A percentile compares a stretch with the other conserved stretches of the same genome.
Evolutionary conservation across 2,113 vertebrate genomes (phyloP).

Genomic region (Pelecanoides urinatrix): DNA sequence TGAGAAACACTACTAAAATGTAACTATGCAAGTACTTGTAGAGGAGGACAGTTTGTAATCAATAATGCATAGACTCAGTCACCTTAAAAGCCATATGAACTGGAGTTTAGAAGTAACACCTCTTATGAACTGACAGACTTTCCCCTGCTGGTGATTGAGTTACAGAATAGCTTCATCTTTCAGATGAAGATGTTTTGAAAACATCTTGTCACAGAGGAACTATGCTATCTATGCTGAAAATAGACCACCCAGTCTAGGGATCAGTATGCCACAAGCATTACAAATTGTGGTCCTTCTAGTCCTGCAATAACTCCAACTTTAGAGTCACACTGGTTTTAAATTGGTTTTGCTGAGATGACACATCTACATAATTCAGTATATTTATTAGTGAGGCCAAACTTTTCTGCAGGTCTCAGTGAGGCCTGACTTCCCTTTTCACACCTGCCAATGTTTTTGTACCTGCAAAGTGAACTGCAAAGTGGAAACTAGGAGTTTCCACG

Average conservation of each 20-base stretch:
- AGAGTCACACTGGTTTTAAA: neutral
- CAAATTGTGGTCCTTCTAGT: neutral
- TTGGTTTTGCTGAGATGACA: neutral
- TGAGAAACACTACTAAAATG: neutral
- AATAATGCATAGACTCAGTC: neutral
- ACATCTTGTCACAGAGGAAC: neutral
- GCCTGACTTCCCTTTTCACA: neutral
- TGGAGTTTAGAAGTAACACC: neutral
- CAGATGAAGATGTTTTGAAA: neutral
- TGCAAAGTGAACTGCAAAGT: neutral
- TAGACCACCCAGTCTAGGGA: neutral
- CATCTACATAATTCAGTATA: neutral
- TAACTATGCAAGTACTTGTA: constrained; percentile 3
- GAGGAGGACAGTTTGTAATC: constrained; percentile 1
- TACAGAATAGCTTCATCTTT: neutral
- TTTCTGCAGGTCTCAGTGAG: neutral
- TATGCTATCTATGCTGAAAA: neutral
- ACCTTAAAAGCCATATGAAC: neutral
- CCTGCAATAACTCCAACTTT: neutral
- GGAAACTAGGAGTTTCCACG: neutral
- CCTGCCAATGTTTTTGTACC: neutral
- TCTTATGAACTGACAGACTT: neutral
- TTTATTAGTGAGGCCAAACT: neutral
- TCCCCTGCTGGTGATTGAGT: neutral
- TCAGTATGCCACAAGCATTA: accelerated